Evolutionary conservation across 1,140 invertebrate genomes (phyloP).

Genomic region (Aphelenchoides avenae): DNA sequence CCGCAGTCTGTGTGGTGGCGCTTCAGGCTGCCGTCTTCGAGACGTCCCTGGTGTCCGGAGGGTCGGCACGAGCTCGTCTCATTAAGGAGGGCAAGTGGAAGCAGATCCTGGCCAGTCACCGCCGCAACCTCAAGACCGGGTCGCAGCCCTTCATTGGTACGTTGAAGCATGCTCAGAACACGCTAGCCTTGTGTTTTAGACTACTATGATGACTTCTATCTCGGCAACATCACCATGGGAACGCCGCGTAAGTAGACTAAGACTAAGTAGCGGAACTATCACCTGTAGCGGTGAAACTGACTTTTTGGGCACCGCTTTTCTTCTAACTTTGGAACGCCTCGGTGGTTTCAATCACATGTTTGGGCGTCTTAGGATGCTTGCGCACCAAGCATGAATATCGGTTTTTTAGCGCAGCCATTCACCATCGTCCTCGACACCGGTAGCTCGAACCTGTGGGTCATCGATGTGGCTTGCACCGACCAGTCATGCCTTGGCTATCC

Average conservation of each 20-base stretch:
- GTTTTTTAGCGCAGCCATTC: conserved; percentile 22
- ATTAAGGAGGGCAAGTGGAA: too few species aligned
- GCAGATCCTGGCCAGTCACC: too few species aligned
- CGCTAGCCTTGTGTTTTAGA: too few species aligned
- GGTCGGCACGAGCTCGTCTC: too few species aligned
- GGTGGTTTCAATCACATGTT: background rate
- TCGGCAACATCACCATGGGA: conserved; percentile 43
- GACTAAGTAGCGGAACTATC: background rate
- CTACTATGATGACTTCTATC: conserved; percentile 42
- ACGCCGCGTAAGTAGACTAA: conserved; percentile 22
- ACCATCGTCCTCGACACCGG: conserved; percentile 44
- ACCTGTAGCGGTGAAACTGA: background rate
- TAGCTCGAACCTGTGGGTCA: conserved; percentile 43
- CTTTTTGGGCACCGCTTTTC: too few species aligned
- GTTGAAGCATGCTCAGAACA: too few species aligned
- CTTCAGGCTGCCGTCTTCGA: too few species aligned
- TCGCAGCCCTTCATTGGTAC: too few species aligned
- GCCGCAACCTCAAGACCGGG: too few species aligned
- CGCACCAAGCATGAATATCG: background rate
- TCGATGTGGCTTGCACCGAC: conserved; percentile 36
- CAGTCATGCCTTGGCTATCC: conserved; percentile 38
- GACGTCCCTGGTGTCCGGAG: too few species aligned
- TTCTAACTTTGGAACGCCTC: too few species aligned
- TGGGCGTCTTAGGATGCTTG: background rate
- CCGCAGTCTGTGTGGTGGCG: too few species aligned